Evolutionary conservation across 2,888 invertebrate species (phyloP), one percentile per base, ranked within the genome.

Genomic region (Rugalucina vietnamica): DNA sequence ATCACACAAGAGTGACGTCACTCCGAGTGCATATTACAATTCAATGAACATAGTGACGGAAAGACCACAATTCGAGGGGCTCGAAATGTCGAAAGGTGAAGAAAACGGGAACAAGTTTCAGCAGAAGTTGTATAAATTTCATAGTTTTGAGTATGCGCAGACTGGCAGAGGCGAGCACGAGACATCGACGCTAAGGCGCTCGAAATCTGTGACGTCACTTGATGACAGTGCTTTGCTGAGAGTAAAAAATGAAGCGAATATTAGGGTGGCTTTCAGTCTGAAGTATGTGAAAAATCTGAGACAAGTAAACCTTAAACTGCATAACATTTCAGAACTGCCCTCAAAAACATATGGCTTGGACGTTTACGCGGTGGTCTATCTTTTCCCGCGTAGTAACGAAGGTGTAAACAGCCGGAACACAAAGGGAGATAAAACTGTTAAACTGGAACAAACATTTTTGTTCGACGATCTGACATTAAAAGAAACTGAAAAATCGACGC

Each of bases 341-440:
- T 43, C 76, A 1, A 87, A 85, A 60, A 73, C 72, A 24, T 83
- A 83, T 49, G 85, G 87, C 1, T 79, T 57, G 32, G 83, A 83
- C 29, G 76, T 87, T 3, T 85, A 73, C 49, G 85, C 77, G 24
- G 71, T 80, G 8, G 87, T 85, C 0, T 83, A 79, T 37, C 76
- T 87, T 21, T 87, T 87, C 54, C 87, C 87, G 24, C 69, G 87
- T n/a, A 87, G 83, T 34, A 82, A 79, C 0, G 85, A 87, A 32
- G 87, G 87, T 1, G 82, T 85, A 21, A 75, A 81, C 71, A 87
- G 87, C 27, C 74, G 79, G 18, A 79, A 57, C 27, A 60, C 79
- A 21, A 78, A 54, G n/a, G 87, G 83, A 18, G 85, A 76, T 2
- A 81, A 76, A 21, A 65, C 78, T n/a, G 76, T 83, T 3, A 69